Evolutionary conservation across 2,113 vertebrate species (phyloP), one percentile per base, ranked within the genome.

Genomic region (Channa argus): DNA sequence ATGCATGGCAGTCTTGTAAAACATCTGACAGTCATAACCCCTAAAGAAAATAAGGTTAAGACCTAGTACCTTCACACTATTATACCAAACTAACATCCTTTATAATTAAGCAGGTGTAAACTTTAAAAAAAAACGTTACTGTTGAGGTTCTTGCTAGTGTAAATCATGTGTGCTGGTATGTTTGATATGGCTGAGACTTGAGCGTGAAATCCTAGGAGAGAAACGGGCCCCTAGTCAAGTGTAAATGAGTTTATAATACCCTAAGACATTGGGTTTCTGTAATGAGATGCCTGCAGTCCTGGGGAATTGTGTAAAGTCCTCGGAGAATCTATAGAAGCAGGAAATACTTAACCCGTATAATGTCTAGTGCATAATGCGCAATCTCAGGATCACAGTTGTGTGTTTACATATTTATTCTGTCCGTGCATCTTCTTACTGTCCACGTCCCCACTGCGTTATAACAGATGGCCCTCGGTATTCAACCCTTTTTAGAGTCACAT

Each of bases 1-100:
- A 88, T 82, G 1, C 55, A 78, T 38, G 77, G 61, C 56, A 59
- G 74, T 75, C 69, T 60, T 84, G 82, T 84, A 24, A 80, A 76
- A 61, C 77, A 83, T 88, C 75, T 80, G 77, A 79, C 71, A 67
- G 6, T 36, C 50, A 69, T 66, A 70, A 37, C 33, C 59, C 69
- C 49, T 53, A 34, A 76, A 63, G 65, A 72, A 71, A 41, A 15
- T 38, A 46, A 43, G 6, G 33, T 7, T 8, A 51, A 45, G 44
- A 84, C 72, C 63, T 34, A 1, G 5, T 74, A 66, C 5, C 69
- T 66, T 78, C 44, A 8, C 58, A 55, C 46, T 62, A 62, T 33
- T 52, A 45, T 41, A 53, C 45, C 36, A 68, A 59, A 63, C 45
- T 49, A 15, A 8, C 15, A 38, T 8, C 39, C 55, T 80, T 67